phyloP scores from a whole-genome alignment of 2,113 vertebrate genomes.

The Muntiacus reevesi region DNA sequence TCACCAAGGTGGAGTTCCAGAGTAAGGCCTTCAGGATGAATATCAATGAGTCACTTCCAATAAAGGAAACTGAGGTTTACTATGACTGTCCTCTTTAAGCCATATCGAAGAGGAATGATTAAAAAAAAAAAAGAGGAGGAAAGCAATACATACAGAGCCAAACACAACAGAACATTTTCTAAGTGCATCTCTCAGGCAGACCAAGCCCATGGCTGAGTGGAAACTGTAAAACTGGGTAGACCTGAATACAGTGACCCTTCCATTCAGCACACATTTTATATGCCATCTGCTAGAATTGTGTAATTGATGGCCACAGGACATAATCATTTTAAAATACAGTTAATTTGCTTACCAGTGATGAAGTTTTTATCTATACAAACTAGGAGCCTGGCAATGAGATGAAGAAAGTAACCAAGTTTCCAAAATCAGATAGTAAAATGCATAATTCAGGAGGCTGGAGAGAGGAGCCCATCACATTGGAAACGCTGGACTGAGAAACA shows the following conservation, averaged over 20 bases:
- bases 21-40: neutral
- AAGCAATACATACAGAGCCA: neutral
- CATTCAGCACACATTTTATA: neutral
- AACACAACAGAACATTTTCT: neutral
- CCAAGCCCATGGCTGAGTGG: neutral
- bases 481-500: neutral
- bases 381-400: slow-evolving; percentile 45
- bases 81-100: neutral
- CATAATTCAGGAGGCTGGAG: neutral
- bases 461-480: neutral
- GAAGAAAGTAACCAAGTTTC: slow-evolving; percentile 64
- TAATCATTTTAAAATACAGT: slow-evolving; percentile 64
- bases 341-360: slow-evolving; percentile 65
- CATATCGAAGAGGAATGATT: neutral
- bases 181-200: neutral
- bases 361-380: slow-evolving; percentile 58
- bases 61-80: neutral
- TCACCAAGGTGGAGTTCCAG: neutral
- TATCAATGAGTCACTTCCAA: neutral
- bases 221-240: neutral
- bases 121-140: neutral
- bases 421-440: slow-evolving; percentile 18
- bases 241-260: neutral
- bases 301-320: slow-evolving; percentile 48
- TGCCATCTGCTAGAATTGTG: slow-evolving; percentile 28